Evolutionary conservation across 2,113 vertebrate genomes (phyloP), one percentile per base, ranked within the genome.

Genomic region (Actenoides hombroni): DNA sequence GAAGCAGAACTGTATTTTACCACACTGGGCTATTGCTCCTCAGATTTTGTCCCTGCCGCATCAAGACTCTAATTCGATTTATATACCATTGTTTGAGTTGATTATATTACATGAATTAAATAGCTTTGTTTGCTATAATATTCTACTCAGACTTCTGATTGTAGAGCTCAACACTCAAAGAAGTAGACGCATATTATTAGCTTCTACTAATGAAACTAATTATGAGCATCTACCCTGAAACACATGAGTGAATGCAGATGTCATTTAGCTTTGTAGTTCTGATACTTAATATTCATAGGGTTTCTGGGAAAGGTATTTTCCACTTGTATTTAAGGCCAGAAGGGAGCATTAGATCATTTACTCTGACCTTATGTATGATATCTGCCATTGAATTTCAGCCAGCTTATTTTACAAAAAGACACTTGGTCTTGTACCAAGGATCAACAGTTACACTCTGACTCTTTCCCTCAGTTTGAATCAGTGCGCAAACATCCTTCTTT

Each of bases 201-300:
- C 40, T 81, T 74, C 51, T 69, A 33, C 64, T 92, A 86, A 92
- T 74, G 37, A 89, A 92, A 86, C 40, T 83, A 92, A 83, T 83
- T 80, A 86, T 68, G 73, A 70, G 54, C 1, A 59, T 86, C 73
- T 74, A 70, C 40, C 20, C 40, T 75, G 84, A 86, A 91, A 84
- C 46, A 77, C 64, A 40, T 12, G 37, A 57, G 37, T 67, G 64
- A 95, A 88, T 39, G 8, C 35, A 88, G 81, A 77, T 77, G 29
- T 18, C n/a, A 56, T 67, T 71, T 48, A 73, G 16, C 46, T 83
- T 81, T 77, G 60, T 89, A 84, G 56, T 63, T 92, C 24, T 39
- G 19, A 71, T n/a, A 49, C 16, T 94, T 79, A 60, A 59, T 65
- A 73, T 74, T 85, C 59, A 69, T 19, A 70, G 7, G n/a, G 12